phyloP scores from a whole-genome alignment of 2,888 invertebrate species.

The Tholera decimalis region DNA sequence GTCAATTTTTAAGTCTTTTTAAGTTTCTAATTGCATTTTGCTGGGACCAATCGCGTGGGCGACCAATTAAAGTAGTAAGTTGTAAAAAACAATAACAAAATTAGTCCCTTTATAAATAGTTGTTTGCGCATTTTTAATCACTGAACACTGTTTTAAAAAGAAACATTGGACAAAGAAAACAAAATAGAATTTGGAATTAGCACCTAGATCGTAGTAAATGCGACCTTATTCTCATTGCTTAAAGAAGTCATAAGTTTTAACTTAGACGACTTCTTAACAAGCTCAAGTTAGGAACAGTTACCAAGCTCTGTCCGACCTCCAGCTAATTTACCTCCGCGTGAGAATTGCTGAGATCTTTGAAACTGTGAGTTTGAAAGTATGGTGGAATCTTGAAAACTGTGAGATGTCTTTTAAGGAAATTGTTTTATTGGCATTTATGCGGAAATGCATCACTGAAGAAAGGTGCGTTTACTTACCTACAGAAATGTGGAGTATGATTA shows the following conservation, averaged over 20 bases:
- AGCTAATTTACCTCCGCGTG: slow-evolving; percentile 18
- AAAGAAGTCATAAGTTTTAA: slow-evolving; percentile 39
- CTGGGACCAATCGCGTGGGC: too few relatives aligned
- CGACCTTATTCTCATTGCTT: slow-evolving; percentile 21
- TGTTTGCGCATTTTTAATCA: background rate
- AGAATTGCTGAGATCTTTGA: slow-evolving; percentile 38
- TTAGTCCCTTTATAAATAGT: background rate
- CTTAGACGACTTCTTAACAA: slow-evolving; percentile 39
- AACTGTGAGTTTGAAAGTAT: slow-evolving; percentile 26
- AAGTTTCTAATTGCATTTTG: too few relatives aligned
- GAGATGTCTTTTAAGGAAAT: background rate
- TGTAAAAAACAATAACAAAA: background rate
- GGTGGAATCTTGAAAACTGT: slow-evolving; percentile 2
- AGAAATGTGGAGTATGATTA: too few relatives aligned
- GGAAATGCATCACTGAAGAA: background rate
- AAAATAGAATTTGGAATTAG: slow-evolving; percentile 14
- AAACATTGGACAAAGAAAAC: background rate
- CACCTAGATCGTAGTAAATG: background rate
- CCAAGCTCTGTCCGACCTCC: slow-evolving; percentile 28
- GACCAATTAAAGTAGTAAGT: too few relatives aligned
- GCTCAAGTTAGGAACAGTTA: slow-evolving; percentile 33
- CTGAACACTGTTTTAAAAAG: background rate
- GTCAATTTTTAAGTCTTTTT: too few relatives aligned
- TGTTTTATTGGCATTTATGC: slow-evolving; percentile 6
- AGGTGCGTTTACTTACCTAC: background rate